Base-by-base conservation (phyloP, 2,888 invertebrate species). In the Nymphalis urticae region DNA sequence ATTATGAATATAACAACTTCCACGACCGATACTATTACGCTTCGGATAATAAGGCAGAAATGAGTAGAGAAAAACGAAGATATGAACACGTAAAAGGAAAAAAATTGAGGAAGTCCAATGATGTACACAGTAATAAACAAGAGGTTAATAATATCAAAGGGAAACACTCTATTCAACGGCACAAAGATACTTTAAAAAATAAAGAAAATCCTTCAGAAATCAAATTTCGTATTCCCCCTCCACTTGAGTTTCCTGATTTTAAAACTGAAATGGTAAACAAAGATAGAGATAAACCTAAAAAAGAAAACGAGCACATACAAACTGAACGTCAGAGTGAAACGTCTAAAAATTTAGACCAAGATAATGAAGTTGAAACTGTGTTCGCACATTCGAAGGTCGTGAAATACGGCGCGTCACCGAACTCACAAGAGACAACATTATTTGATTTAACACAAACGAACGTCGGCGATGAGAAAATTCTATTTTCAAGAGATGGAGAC, bases 361-460 rank as follows among this genome's bases (percentile, higher is more conserved):
- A 65, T 19, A 73, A 73, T 58, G 56, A 73, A 16, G 74, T 80
- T 13, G 90, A 91, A 80, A 92, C 90, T 2, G 80, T 87, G 0
- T 87, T 74, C 66, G 89, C 86, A 0, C 82, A 78, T 58, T 89
- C 91, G 0, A 92, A 85, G 79, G 89, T 92, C 5, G 82, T 77
- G 0, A 89, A 82, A 67, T 91, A 90, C 71, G 82, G 84, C 13
- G 79, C 77, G n/a, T 69, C 74, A 54, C 27, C 59, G 21, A 42
- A 68, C 19, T 60, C 56, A 59, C 24, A 42, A 4, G 56, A 60
- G 24, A 47, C 36, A 50, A 19, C 62, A 42, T 24, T 17, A 21
- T 32, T 21, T 17, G 58, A 54, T 13, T 47, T 50, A n/a, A 32
- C 19, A 21, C 27, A 32, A 60, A 47, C 17, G 48, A 66, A 56